These are phyloP conservation scores for Drosophila nr. medialis DNA, from an alignment of 2,888 invertebrate species.

Conservation along the genomic window DNA sequence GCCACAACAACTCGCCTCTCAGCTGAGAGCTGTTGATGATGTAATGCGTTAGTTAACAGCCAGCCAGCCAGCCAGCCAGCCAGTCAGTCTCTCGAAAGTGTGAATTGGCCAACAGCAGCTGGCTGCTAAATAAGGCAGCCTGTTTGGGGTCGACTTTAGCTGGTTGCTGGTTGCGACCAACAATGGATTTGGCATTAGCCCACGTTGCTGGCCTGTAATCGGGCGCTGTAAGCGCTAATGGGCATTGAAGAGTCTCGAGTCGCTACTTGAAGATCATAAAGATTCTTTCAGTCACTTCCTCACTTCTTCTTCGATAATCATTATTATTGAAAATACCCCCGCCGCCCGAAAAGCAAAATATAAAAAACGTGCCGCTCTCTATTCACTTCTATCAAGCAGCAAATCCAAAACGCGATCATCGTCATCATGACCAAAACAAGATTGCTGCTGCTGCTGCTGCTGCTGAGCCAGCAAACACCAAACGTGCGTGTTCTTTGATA, in stretches of 20 bases:
- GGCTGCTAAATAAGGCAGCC: slow-evolving; percentile 72
- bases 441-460: slow-evolving; percentile 52
- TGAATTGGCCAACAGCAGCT: slow-evolving; percentile 67
- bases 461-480: slow-evolving; percentile 15
- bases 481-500: slow-evolving; percentile 61
- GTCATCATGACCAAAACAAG: slow-evolving; percentile 69
- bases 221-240: slow-evolving; percentile 78
- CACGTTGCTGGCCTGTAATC: slow-evolving; percentile 75
- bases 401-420: slow-evolving; percentile 47
- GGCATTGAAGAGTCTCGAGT: slow-evolving; percentile 67
- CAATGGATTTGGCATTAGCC: slow-evolving; percentile 70
- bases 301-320: slow-evolving; percentile 76
- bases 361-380: slow-evolving; percentile 71
- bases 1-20: slow-evolving; percentile 14
- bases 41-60: slow-evolving; percentile 52
- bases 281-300: slow-evolving; percentile 71
- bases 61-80: slow-evolving; percentile 4
- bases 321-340: slow-evolving; percentile 75
- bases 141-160: slow-evolving; percentile 4
- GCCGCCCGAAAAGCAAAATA: slow-evolving; percentile 48
- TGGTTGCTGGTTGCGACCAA: slow-evolving; percentile 30
- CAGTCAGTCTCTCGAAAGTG: slow-evolving; percentile 39
- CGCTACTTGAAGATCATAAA: slow-evolving; percentile 60
- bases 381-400: slow-evolving; percentile 14
- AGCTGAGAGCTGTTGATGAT: slow-evolving; percentile 56